Evolutionary conservation across 2,797 vertebrate species (phyloP), one percentile per base, ranked within the genome.

Genomic region (Choloepus didactylus): DNA sequence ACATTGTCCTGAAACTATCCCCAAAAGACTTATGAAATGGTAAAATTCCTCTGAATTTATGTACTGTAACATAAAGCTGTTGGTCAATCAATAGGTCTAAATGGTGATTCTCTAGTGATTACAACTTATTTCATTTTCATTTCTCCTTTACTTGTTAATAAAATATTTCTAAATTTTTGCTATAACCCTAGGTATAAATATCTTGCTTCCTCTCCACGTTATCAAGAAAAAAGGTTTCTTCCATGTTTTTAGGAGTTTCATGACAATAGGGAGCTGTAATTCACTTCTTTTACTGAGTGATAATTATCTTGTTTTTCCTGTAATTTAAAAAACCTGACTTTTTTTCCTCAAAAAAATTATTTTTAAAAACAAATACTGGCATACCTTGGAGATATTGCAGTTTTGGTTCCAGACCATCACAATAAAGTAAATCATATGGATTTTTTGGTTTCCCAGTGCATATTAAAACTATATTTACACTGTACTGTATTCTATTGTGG

Each of bases 81-180:
- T 27, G 11, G 15, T 44, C 80, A 80, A 75, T 29, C 54, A 23
- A 29, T 79, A 85, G 54, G 16, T 93, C 72, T 89, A 87, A 83
- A 64, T 38, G n/a, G 25, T 38, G 64, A 90, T 91, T 77, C 27
- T 77, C 8, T 19, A 75, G 62, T 51, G 51, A 82, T 35, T 41
- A 19, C 16, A 76, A 66, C 6, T 92, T 72, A 67, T 31, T 91
- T 94, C 44, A 41, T 75, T 95, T 93, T 81, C 51, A 66, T 62
- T 81, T 87, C 41, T 93, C 16, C n/a, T 67, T 67, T 67, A 35
- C 41, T 73, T 46, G 44, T 73, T 44, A 73, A 46, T 46, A 46
- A 73, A 73, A 21, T 21, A 29, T 41, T 72, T 41, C n/a, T 46
- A 35, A 18, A 18, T 35, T n/a, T n/a, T 73, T 73, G 25, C 25